Evolutionary conservation across 2,888 invertebrate species (phyloP).

Genomic region (Hirtodrosophila duncani): DNA sequence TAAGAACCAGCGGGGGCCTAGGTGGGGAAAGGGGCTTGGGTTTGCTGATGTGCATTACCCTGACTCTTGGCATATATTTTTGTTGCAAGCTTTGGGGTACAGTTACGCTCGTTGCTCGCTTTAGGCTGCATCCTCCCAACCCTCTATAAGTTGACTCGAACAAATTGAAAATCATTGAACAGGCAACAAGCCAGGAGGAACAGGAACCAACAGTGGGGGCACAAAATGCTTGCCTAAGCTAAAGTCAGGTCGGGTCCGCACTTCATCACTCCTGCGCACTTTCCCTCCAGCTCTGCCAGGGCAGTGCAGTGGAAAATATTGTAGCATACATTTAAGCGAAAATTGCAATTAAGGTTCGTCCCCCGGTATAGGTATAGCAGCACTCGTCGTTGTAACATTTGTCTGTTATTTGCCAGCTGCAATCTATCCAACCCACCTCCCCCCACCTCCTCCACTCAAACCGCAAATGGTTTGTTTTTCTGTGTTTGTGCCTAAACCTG

Average conservation of each 20-base stretch:
- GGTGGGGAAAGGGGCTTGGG: neutral
- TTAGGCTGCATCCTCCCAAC: too few relatives aligned
- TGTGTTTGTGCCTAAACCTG: conserved; percentile 23
- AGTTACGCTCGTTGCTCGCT: conserved; percentile 31
- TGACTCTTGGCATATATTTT: conserved; percentile 47
- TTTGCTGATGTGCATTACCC: conserved; percentile 1
- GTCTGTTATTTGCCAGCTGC: conserved; percentile 41
- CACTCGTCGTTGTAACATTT: conserved; percentile 2
- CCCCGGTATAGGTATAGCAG: neutral
- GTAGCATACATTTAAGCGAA: conserved; percentile 68
- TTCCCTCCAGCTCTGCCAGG: too few relatives aligned
- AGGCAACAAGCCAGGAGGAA: conserved; percentile 22
- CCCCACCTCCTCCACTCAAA: neutral
- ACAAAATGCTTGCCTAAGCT: conserved; percentile 53
- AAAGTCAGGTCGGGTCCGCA: too few relatives aligned
- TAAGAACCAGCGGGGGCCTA: conserved; percentile 42
- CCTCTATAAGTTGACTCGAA: conserved; percentile 62
- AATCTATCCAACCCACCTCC: conserved; percentile 18
- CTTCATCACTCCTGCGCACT: too few relatives aligned
- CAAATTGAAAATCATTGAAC: conserved; percentile 70
- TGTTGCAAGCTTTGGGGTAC: conserved; percentile 37
- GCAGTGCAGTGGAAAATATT: conserved; percentile 53
- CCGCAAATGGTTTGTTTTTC: conserved; percentile 9
- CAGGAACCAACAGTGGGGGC: neutral
- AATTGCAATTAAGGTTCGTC: conserved; percentile 67